Percentiles rank a stretch among this genome's conserved stretches.
phyloP scores from a whole-genome alignment of 2,797 vertebrate genomes.

The Discoglossus pictus region DNA sequence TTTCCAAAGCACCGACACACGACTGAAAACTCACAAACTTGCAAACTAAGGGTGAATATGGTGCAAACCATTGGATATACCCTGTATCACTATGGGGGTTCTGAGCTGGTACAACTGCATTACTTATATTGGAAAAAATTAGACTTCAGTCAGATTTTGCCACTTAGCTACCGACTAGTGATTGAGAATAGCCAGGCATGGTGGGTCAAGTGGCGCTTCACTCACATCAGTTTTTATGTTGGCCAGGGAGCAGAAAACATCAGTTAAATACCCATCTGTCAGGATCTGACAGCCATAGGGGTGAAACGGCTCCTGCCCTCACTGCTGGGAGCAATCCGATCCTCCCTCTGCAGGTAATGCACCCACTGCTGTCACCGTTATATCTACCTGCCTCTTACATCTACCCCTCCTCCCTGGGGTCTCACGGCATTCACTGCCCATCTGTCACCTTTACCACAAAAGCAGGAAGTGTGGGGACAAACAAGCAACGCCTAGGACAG shows the following conservation, averaged over 20 bases:
- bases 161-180: too few relatives aligned
- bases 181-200: constrained; percentile 22
- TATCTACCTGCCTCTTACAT: not conserved
- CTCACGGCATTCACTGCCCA: not conserved
- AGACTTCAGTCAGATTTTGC: too few relatives aligned
- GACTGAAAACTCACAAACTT: too few relatives aligned
- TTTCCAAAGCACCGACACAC: too few relatives aligned
- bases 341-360: not conserved
- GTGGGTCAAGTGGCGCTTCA: constrained; percentile 26
- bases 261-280: constrained; percentile 42
- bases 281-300: constrained; percentile 16
- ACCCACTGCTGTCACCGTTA: not conserved
- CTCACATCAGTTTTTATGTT: constrained; percentile 26
- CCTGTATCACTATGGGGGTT: too few relatives aligned
- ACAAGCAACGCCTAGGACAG: constrained; percentile 8
- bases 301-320: constrained; percentile 7
- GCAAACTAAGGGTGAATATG: too few relatives aligned
- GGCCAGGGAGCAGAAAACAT: constrained; percentile 17
- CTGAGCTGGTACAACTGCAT: too few relatives aligned
- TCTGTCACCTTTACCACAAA: constrained; percentile 19
- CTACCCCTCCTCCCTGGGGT: constrained; percentile 18
- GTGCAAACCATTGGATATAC: too few relatives aligned
- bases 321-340: constrained; percentile 8
- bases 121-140: too few relatives aligned
- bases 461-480: constrained; percentile 2